Conservation (phyloP, 2,888 invertebrate genomes). For the Dione juno region DNA sequence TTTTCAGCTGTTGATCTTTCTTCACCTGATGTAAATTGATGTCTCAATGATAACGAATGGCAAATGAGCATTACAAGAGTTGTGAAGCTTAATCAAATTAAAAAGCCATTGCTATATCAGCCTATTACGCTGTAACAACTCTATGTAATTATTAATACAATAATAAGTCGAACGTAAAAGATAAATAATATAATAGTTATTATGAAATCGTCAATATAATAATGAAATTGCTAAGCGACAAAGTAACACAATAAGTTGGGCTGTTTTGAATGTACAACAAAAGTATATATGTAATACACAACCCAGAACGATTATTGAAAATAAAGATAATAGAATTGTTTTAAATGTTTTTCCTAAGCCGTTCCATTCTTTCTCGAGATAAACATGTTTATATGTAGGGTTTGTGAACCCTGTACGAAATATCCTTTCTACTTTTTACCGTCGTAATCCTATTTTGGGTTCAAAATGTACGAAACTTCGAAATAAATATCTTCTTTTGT, state of each 20-base stretch:
- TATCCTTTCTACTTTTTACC: conserved; percentile 8
- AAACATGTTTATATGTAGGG: conserved; percentile 10
- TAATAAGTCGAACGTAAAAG: too few species aligned
- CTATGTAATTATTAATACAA: too few species aligned
- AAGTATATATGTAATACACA: conserved; percentile 3
- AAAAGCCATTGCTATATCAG: too few species aligned
- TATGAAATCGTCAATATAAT: background rate
- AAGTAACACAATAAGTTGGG: background rate
- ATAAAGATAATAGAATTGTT: conserved; percentile 17
- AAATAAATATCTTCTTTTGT: background rate
- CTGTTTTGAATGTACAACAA: conserved; percentile 3
- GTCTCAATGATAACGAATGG: too few species aligned
- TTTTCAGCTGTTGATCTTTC: too few species aligned
- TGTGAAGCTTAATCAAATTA: too few species aligned
- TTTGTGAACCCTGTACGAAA: conserved; percentile 2
- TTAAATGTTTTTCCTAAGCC: conserved; percentile 16
- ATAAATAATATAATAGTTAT: too few species aligned
- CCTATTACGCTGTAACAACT: too few species aligned
- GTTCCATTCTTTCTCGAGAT: conserved; percentile 3
- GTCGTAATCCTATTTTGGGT: conserved; percentile 11
- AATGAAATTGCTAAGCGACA: background rate
- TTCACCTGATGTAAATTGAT: too few species aligned
- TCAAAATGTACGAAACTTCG: conserved; percentile 2
- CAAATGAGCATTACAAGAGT: too few species aligned
- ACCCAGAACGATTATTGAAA: conserved; percentile 9